phyloP scores from a whole-genome alignment of 2,113 vertebrate species.

The Dryoscopus gambensis region DNA sequence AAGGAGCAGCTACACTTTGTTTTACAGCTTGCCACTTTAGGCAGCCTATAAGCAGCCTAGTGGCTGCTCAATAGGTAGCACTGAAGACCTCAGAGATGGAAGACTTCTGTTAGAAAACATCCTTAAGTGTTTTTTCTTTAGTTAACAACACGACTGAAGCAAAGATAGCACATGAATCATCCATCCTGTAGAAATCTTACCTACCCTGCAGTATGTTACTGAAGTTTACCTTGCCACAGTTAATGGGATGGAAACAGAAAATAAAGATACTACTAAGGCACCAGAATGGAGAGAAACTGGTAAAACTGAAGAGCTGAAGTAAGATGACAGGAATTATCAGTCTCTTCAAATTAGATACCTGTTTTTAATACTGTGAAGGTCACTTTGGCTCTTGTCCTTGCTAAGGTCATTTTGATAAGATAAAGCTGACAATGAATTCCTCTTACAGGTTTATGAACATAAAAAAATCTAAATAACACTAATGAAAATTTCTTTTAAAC shows the following conservation, averaged over 20 bases:
- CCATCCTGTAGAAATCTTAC: neutral
- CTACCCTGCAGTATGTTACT: neutral
- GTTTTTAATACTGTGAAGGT: conserved; percentile 36
- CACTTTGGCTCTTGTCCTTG: conserved; percentile 53
- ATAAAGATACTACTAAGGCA: conserved; percentile 48
- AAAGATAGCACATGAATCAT: neutral
- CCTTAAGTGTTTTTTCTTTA: neutral
- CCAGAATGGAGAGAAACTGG: conserved; percentile 25
- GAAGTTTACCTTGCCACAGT: neutral
- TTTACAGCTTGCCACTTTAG: neutral
- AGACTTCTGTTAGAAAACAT: neutral
- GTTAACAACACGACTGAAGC: neutral
- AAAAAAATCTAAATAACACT: neutral
- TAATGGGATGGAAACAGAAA: conserved; percentile 14
- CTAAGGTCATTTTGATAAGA: neutral
- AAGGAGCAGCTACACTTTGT: neutral
- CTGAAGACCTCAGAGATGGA: conserved; percentile 10
- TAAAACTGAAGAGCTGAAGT: conserved; percentile 18
- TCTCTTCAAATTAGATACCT: conserved; percentile 33
- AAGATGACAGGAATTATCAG: neutral
- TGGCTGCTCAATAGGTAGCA: neutral
- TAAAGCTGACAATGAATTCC: neutral
- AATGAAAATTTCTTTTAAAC: neutral
- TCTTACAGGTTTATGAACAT: neutral
- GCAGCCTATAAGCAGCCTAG: neutral